phyloP scores from a whole-genome alignment of 2,113 vertebrate genomes.

The Polyodon spathula region DNA sequence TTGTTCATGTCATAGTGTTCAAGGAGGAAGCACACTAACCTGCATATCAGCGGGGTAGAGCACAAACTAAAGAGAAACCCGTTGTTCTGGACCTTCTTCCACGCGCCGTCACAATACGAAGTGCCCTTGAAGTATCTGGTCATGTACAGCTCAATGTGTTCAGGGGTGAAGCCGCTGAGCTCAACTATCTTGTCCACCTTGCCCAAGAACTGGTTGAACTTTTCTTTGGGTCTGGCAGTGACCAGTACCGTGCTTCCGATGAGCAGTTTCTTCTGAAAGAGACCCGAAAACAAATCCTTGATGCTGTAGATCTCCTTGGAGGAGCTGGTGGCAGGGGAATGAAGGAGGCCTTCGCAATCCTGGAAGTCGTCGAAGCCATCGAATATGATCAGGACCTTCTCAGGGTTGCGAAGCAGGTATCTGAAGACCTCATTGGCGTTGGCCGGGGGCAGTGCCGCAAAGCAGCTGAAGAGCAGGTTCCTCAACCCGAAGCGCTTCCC shows the following conservation, averaged over 20 bases:
- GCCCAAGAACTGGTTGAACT: conserved; percentile 57
- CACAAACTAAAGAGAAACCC: conserved; percentile 64
- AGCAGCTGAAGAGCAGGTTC: conserved; percentile 61
- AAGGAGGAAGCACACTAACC: conserved; percentile 57
- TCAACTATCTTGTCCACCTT: conserved; percentile 69
- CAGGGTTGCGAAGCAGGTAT: conserved; percentile 56
- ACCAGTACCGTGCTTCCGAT: conserved; percentile 73
- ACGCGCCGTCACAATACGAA: conserved; percentile 21
- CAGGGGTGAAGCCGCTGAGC: conserved; percentile 60
- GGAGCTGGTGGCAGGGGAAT: conserved; percentile 21
- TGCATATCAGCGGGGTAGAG: conserved; percentile 70
- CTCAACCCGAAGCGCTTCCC: conserved; percentile 50
- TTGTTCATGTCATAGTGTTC: conserved; percentile 33
- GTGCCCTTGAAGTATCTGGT: conserved; percentile 51
- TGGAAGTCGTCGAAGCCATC: conserved; percentile 77
- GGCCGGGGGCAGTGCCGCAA: conserved; percentile 29
- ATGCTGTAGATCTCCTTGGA: conserved; percentile 40
- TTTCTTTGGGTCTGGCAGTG: conserved; percentile 61
- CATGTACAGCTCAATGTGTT: conserved; percentile 60
- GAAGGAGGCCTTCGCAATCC: conserved; percentile 56
- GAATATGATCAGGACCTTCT: conserved; percentile 73
- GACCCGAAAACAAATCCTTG: conserved; percentile 60
- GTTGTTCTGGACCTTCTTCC: conserved; percentile 40
- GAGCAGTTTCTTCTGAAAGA: conserved; percentile 74
- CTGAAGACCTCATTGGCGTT: conserved; percentile 49